These are phyloP conservation scores for Myopa tessellatipennis DNA, from an alignment of 2,888 invertebrate genomes.

Conservation along the genomic window DNA sequence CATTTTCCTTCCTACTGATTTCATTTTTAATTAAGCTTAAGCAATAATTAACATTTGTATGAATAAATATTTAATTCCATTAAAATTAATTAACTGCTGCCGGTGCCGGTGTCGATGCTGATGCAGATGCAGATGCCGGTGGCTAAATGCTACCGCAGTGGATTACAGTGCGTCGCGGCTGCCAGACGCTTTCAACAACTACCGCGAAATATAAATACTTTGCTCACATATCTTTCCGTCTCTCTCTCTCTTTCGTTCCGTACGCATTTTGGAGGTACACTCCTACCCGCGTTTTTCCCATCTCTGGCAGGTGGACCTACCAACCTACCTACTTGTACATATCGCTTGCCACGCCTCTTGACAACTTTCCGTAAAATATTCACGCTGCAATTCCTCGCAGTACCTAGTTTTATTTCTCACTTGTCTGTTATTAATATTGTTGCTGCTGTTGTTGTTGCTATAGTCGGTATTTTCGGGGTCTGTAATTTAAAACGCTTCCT, in stretches of 20 bases:
- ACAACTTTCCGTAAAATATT: background rate
- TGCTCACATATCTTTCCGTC: background rate
- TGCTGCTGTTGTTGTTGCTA: conserved; percentile 5
- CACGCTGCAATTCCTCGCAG: background rate
- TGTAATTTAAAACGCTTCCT: conserved; percentile 65
- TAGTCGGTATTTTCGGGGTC: conserved; percentile 62
- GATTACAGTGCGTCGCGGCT: no score
- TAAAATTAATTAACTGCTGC: no score
- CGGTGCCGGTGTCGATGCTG: no score
- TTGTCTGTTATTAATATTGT: background rate
- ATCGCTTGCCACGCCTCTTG: background rate
- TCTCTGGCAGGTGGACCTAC: background rate
- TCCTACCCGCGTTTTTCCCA: background rate
- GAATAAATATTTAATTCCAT: no score
- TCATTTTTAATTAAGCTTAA: no score
- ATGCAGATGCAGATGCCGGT: no score
- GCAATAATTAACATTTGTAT: no score
- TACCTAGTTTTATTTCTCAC: background rate
- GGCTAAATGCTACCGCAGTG: no score
- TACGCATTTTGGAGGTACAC: background rate
- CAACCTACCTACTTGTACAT: background rate
- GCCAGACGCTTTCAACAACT: no score
- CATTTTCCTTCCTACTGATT: no score
- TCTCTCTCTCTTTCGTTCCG: background rate
- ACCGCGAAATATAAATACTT: background rate